Percentiles rank a stretch among this genome's conserved stretches.
phyloP scores from a whole-genome alignment of 2,113 vertebrate genomes.

The Anoplopoma fimbria region DNA sequence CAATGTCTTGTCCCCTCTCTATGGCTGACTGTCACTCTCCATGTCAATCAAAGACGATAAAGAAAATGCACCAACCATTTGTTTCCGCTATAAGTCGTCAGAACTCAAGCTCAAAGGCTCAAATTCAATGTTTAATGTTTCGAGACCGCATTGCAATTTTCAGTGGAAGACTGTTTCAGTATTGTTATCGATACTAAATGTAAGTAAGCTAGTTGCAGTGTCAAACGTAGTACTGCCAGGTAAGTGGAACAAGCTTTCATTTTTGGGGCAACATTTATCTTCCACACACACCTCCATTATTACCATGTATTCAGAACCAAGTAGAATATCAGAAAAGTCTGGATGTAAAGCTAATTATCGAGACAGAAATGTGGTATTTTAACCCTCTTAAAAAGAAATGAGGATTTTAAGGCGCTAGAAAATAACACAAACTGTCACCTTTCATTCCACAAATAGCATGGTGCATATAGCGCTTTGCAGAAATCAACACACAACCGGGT shows the following conservation, averaged over 20 bases:
- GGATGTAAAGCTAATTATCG: constrained; percentile 6
- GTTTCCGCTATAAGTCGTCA: constrained; percentile 21
- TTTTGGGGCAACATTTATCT: neutral
- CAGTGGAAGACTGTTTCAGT: neutral
- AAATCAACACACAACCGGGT: neutral
- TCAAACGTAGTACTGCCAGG: neutral
- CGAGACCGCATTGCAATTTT: neutral
- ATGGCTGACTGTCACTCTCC: constrained; percentile 72
- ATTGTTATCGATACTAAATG: neutral
- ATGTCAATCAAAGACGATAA: constrained; percentile 70
- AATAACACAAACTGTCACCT: constrained; percentile 13
- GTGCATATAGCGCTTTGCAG: neutral
- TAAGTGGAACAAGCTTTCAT: neutral
- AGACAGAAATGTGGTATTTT: no score
- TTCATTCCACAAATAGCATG: constrained; percentile 20
- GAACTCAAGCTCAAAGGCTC: constrained; percentile 4
- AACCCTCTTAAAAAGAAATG: neutral
- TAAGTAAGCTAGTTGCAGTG: neutral
- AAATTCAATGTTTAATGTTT: constrained; percentile 20
- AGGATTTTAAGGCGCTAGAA: constrained; percentile 6
- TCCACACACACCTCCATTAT: constrained; percentile 7
- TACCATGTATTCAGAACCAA: constrained; percentile 6
- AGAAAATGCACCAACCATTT: constrained; percentile 46
- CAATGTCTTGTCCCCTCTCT: constrained; percentile 63
- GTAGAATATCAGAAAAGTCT: constrained; percentile 8